phyloP scores from a whole-genome alignment of 1,140 invertebrate species.

The Bombus confusus region DNA sequence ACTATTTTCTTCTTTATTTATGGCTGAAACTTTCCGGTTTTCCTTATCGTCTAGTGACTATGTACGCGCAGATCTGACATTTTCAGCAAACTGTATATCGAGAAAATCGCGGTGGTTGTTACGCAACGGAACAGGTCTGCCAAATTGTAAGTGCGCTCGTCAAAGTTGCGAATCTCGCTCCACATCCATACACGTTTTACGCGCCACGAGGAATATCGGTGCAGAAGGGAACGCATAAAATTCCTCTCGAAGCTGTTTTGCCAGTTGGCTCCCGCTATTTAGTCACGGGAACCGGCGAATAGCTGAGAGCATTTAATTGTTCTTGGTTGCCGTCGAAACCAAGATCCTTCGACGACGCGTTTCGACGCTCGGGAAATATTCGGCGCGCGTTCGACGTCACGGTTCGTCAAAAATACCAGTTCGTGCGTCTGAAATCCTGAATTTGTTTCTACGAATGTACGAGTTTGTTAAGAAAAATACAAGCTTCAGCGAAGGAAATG shows the following conservation, averaged over 20 bases:
- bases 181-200: conserved; percentile 31
- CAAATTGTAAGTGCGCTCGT: conserved; percentile 32
- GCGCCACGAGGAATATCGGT: background rate
- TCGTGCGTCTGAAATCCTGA: too few species aligned
- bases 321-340: background rate
- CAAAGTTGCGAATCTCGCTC: conserved; percentile 28
- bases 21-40: background rate
- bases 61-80: conserved; percentile 13
- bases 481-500: too few species aligned
- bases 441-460: too few species aligned
- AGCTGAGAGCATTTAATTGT: conserved; percentile 51
- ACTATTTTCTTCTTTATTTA: too few species aligned
- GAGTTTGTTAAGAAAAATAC: too few species aligned
- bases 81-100: conserved; percentile 17
- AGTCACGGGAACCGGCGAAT: conserved; percentile 15
- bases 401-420: too few species aligned
- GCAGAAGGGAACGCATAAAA: conserved; percentile 1
- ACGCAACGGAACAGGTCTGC: conserved; percentile 41
- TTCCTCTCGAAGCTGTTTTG: conserved; percentile 18
- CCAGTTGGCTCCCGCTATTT: conserved; percentile 23
- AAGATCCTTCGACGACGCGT: too few species aligned
- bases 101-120: conserved; percentile 27
- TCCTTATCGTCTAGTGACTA: background rate
- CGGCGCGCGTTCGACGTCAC: too few species aligned
- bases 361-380: too few species aligned